Evolutionary conservation across 2,113 vertebrate species (phyloP).

Genomic region (Macrotus californicus): DNA sequence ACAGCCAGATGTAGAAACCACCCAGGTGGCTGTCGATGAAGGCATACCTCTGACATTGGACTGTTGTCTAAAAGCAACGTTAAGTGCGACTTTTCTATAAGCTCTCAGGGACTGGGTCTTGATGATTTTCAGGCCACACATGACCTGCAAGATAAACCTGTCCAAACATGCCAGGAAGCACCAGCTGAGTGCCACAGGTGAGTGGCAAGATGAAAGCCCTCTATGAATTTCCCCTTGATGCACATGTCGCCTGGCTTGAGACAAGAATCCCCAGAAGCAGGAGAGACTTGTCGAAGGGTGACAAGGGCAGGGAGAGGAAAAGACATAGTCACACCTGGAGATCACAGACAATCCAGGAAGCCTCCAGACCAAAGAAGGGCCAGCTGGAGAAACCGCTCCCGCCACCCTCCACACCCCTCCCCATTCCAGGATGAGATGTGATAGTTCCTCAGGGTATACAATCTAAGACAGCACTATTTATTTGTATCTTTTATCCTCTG

Average conservation of each 20-base stretch:
- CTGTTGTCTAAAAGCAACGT: neutral
- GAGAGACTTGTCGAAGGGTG: neutral
- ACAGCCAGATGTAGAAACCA: neutral
- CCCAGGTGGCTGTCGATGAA: neutral
- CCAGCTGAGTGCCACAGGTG: neutral
- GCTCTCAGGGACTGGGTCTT: neutral
- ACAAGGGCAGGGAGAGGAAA: neutral
- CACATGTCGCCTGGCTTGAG: neutral
- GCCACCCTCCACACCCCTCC: neutral
- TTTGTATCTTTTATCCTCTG: conserved; percentile 52
- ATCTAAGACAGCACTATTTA: conserved; percentile 43
- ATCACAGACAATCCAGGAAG: neutral
- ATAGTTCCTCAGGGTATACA: neutral
- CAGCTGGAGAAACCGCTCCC: neutral
- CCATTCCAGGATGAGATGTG: accelerated
- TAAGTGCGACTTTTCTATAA: neutral
- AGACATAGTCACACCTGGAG: neutral
- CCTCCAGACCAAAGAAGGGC: neutral
- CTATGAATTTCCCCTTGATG: neutral
- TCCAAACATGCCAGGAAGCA: neutral
- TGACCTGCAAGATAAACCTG: neutral
- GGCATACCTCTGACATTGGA: neutral
- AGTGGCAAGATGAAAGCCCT: neutral
- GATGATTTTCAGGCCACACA: neutral
- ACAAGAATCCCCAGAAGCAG: neutral